A percentile compares a stretch with the other conserved stretches of the same genome.
These are phyloP conservation scores for Slavum lentiscoides DNA, from an alignment of 2,888 invertebrate genomes.

Conservation along the genomic window DNA sequence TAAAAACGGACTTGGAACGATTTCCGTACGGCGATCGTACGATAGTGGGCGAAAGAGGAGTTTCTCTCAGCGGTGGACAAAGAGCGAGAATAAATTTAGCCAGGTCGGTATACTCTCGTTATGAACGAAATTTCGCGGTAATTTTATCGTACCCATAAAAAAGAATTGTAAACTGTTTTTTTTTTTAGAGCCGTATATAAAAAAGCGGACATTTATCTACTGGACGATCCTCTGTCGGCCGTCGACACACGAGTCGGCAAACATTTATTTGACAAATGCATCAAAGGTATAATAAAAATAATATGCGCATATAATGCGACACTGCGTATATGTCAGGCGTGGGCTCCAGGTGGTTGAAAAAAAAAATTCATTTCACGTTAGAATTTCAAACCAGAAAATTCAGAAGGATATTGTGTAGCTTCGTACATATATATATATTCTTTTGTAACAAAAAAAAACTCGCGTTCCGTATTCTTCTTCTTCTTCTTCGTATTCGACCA, in stretches of 20 bases:
- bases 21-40: conserved; percentile 82
- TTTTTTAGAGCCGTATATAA: conserved; percentile 63
- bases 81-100: conserved; percentile 71
- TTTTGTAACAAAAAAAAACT: no score
- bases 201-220: conserved; percentile 64
- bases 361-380: no score
- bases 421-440: no score
- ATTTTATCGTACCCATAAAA: conserved; percentile 56
- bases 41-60: conserved; percentile 84
- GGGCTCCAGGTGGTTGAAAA: no score
- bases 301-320: neutral
- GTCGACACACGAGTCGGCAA: conserved; percentile 65
- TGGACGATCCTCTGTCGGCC: conserved; percentile 66
- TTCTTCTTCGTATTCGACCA: no score
- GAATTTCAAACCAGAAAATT: no score
- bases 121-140: no score
- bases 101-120: conserved; percentile 57
- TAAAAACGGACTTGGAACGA: conserved; percentile 73
- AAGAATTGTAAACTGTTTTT: neutral
- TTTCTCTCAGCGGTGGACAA: conserved; percentile 84
- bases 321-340: neutral
- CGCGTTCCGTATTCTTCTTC: no score
- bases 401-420: no score
- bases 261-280: conserved; percentile 64
- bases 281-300: conserved; percentile 57